These are phyloP conservation scores for Danionella dracula DNA, from an alignment of 2,797 vertebrate genomes.

Conservation along the genomic window DNA sequence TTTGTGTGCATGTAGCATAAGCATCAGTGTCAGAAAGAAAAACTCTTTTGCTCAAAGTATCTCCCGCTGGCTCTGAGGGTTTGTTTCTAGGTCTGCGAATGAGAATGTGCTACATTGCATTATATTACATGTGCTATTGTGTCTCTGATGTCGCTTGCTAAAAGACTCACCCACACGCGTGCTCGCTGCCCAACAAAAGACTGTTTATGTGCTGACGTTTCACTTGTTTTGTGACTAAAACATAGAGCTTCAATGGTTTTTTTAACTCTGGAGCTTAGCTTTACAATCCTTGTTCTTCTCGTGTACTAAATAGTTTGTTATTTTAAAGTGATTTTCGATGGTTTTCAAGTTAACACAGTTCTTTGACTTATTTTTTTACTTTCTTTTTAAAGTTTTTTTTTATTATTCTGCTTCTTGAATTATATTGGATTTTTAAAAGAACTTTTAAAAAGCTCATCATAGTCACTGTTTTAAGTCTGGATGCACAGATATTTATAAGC, in stretches of 20 bases:
- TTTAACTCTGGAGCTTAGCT: background rate
- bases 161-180: constrained; percentile 7
- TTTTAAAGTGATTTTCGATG: no score
- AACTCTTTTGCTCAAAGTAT: constrained; percentile 9
- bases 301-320: no score
- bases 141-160: constrained; percentile 12
- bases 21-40: background rate
- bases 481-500: no score
- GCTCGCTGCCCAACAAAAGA: background rate
- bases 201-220: background rate
- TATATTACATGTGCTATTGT: background rate
- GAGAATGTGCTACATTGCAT: background rate
- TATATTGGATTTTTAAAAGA: no score
- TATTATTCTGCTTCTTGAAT: no score
- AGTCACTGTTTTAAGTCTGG: no score
- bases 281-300: no score
- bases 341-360: no score
- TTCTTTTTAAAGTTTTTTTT: no score
- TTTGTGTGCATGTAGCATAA: background rate
- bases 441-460: no score
- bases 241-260: background rate
- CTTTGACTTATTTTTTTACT: no score
- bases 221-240: background rate
- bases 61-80: constrained; percentile 7
- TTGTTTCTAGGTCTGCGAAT: background rate